phyloP scores from a whole-genome alignment of 1,140 invertebrate species.

The Trissolcus basalis region DNA sequence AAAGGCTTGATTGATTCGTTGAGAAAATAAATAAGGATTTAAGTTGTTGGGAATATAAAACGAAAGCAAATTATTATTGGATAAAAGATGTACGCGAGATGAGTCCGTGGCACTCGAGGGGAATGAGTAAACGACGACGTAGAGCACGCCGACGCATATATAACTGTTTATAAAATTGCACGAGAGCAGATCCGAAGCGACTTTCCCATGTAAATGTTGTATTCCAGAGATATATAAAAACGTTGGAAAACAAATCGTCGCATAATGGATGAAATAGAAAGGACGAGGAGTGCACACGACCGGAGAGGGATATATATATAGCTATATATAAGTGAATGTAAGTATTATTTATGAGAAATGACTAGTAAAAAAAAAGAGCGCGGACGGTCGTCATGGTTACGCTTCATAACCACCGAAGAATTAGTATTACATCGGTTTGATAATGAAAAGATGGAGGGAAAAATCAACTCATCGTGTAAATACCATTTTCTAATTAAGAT shows the following conservation, averaged over 20 bases:
- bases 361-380: slow-evolving; percentile 49
- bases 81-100: slow-evolving; percentile 21
- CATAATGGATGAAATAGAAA: slow-evolving; percentile 63
- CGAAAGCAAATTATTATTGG: background rate
- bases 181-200: slow-evolving; percentile 30
- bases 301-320: background rate
- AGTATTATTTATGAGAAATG: slow-evolving; percentile 55
- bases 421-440: slow-evolving; percentile 39
- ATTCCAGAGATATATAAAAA: slow-evolving; percentile 40
- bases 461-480: no score
- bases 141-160: slow-evolving; percentile 26
- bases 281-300: slow-evolving; percentile 33
- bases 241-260: slow-evolving; percentile 63
- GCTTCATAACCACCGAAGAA: slow-evolving; percentile 68
- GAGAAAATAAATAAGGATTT: no score
- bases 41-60: no score
- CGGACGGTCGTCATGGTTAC: slow-evolving; percentile 69
- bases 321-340: slow-evolving; percentile 4
- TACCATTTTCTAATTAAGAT: no score
- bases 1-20: no score
- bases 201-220: slow-evolving; percentile 42
- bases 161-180: slow-evolving; percentile 48
- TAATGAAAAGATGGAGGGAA: no score
- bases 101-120: background rate
- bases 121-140: slow-evolving; percentile 15